Percentiles rank a stretch among this genome's conserved stretches.
phyloP scores from a whole-genome alignment of 1,140 invertebrate genomes.

The Geopemphigus sp. region DNA sequence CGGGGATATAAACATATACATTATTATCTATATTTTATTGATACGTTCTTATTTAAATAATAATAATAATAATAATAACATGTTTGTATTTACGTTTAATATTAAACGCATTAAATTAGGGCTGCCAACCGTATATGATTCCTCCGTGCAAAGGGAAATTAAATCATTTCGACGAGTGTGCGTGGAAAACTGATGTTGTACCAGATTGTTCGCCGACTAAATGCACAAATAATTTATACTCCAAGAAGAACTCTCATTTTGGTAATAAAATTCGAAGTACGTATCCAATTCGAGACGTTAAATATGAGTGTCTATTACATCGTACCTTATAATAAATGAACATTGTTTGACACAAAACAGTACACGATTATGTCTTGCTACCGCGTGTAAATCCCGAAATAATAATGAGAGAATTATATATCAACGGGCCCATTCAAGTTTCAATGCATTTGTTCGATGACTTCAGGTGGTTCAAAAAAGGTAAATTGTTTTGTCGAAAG shows the following conservation, averaged over 20 bases:
- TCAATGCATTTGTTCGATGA: conserved; percentile 14
- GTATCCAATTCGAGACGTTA: not conserved
- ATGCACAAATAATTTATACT: not conserved
- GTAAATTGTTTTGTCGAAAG: not conserved
- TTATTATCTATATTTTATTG: no score
- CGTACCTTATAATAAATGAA: not conserved
- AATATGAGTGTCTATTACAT: not conserved
- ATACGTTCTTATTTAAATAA: no score
- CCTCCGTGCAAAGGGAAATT: not conserved
- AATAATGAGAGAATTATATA: not conserved
- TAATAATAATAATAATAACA: no score
- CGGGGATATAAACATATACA: no score
- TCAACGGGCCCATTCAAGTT: not conserved
- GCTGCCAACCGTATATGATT: not conserved
- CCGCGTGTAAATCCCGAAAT: not conserved
- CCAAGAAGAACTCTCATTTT: not conserved
- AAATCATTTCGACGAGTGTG: not conserved
- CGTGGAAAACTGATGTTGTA: not conserved
- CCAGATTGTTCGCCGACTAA: not conserved
- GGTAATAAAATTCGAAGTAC: not conserved
- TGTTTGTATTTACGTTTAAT: no score
- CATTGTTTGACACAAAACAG: not conserved
- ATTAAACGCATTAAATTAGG: not conserved
- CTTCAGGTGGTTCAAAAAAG: not conserved
- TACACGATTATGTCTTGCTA: not conserved